Base-by-base conservation (phyloP, 2,888 invertebrate species). In the Caenorhabditis zanzibari region DNA sequence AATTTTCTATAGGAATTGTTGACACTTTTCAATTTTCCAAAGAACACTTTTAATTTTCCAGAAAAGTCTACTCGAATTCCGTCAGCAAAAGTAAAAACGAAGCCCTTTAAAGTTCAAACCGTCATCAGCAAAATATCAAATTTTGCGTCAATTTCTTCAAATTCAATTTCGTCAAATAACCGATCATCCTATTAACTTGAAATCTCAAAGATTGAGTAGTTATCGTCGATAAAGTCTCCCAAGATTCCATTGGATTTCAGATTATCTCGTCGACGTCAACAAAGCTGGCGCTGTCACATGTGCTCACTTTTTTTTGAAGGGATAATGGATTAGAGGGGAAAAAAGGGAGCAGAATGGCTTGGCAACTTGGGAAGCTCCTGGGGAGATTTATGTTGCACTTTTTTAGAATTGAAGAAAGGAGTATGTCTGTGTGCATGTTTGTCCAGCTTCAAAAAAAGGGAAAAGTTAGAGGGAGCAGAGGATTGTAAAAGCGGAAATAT, bases 201-300 rank as follows among this genome's bases (percentile, higher is more conserved):
- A 68, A 68, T 28, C 19, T 58, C 71, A 58, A 58, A 71, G 71
- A 58, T 49, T 58, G 38, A 44, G 28, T 38, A 12, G 7, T 19
- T 7, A 41, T 35, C 35, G 9, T 9, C 6, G 12, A 49, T n/a
- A 54, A 14, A 14, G 56, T 16, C 26, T 49, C 12, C 24, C 12
- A 38, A 38, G 12, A 2, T 12, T 32, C 32, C 32, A n/a, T 14
- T 4, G 19, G n/a, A 32, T 49, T 19, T 49, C 47, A 52, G 52
- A 47, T 71, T 41, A 58, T 35, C 41, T 47, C 41, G 64, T 14
- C 41, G 38, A 74, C 74, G 74, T 74, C 74, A 74, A 41, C 41
- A 44, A 74, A 74, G 38, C 74, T 26, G 61, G 54, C 73, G 32
- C 32, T 49, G 61, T 74, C 74, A 74, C 61, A 24, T 9, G 63